phyloP scores from a whole-genome alignment of 2,797 vertebrate species.

The Falco novaeseelandiae region DNA sequence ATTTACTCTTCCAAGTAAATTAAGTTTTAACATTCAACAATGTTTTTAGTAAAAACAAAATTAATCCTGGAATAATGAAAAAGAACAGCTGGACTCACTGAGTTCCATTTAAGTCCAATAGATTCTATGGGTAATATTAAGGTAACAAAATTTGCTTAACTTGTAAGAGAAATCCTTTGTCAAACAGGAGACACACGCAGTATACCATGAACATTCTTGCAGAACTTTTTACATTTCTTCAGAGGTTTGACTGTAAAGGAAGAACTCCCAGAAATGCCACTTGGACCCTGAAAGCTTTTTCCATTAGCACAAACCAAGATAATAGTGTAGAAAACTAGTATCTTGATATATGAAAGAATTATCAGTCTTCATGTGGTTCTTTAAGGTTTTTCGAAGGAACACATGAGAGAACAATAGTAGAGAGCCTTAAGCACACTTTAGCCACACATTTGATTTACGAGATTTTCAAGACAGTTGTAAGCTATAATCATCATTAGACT shows the following conservation, averaged over 20 bases:
- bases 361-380: background rate
- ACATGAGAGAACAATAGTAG: background rate
- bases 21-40: background rate
- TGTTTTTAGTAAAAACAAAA: background rate
- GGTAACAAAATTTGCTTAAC: background rate
- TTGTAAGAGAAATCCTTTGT: background rate
- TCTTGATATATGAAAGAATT: background rate
- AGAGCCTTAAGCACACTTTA: background rate
- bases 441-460: background rate
- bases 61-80: background rate
- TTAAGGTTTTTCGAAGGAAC: background rate
- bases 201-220: background rate
- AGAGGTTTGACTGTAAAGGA: background rate
- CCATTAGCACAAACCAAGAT: background rate
- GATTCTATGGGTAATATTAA: background rate
- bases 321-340: background rate
- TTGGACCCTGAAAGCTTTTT: background rate
- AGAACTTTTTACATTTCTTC: background rate
- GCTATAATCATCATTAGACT: background rate
- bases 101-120: background rate
- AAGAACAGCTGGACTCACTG: background rate
- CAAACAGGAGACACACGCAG: background rate
- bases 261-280: background rate
- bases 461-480: background rate
- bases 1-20: background rate